Conservation (phyloP, 2,113 vertebrate genomes). For the Xenopus tropicalis region UCB_Xtro_10.0 CM004444.2:35107001-35107500, state of each 20-base stretch:
- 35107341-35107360: no score
- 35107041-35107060: slow-evolving; percentile 72
- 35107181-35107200: slow-evolving; percentile 34
- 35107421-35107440: no score
- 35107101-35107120: slow-evolving; percentile 76
- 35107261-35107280: slow-evolving; percentile 2
- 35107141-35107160: slow-evolving; percentile 72
- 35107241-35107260: slow-evolving; percentile 2
- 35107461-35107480: slow-evolving; percentile 11
- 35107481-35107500: not conserved
- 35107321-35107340: no score
- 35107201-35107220: slow-evolving; percentile 10
- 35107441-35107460: not conserved
- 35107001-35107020: slow-evolving; percentile 93
- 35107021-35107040: slow-evolving; percentile 61
- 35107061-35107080: slow-evolving; percentile 67
- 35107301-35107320: not conserved
- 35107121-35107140: slow-evolving; percentile 77
- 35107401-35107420: no score
- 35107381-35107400: no score
- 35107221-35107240: slow-evolving; percentile 24
- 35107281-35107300: not conserved
- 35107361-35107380: no score
- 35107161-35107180: slow-evolving; percentile 38
- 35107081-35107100: slow-evolving; percentile 64